These are phyloP conservation scores for Poeciliopsis retropinna DNA, from an alignment of 2,113 vertebrate genomes.

Conservation along the genomic window DNA sequence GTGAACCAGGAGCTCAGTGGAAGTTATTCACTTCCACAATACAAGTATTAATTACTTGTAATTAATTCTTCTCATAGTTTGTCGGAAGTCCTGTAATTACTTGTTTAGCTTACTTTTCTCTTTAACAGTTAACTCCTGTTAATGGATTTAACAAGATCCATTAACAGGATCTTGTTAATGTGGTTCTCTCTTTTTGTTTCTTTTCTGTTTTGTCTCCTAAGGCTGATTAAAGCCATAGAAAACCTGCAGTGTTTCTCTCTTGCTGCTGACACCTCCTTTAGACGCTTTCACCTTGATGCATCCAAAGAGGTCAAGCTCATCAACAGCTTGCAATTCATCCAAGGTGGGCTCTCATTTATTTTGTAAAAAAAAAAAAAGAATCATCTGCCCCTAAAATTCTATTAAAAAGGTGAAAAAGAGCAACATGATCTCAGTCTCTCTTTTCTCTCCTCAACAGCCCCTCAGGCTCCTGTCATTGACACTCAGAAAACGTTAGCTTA, in stretches of 20 bases:
- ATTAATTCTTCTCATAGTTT: too few species aligned
- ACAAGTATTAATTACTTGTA: too few species aligned
- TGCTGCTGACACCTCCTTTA: conserved; percentile 87
- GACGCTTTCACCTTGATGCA: conserved; percentile 89
- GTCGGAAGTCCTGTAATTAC: too few species aligned
- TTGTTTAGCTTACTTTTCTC: too few species aligned
- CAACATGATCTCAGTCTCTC: background rate
- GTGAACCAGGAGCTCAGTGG: too few species aligned
- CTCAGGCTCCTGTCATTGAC: conserved; percentile 94
- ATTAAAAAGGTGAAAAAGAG: background rate
- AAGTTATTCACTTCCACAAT: too few species aligned
- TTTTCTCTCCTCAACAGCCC: conserved; percentile 75
- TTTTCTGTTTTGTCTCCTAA: conserved; percentile 49
- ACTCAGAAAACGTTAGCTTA: conserved; percentile 96
- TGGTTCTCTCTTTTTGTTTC: background rate
- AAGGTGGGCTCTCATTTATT: conserved; percentile 75
- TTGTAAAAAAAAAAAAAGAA: background rate
- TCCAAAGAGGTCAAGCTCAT: conserved; percentile 89
- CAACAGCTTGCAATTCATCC: conserved; percentile 87
- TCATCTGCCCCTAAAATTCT: background rate
- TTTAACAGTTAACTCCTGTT: too few species aligned
- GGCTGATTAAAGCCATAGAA: conserved; percentile 89
- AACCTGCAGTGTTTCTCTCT: conserved; percentile 89
- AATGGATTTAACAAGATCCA: too few species aligned
- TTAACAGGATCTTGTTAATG: too few species aligned